Evolutionary conservation across 2,888 invertebrate species (phyloP).

Genomic region (Parnassius smintheus): DNA sequence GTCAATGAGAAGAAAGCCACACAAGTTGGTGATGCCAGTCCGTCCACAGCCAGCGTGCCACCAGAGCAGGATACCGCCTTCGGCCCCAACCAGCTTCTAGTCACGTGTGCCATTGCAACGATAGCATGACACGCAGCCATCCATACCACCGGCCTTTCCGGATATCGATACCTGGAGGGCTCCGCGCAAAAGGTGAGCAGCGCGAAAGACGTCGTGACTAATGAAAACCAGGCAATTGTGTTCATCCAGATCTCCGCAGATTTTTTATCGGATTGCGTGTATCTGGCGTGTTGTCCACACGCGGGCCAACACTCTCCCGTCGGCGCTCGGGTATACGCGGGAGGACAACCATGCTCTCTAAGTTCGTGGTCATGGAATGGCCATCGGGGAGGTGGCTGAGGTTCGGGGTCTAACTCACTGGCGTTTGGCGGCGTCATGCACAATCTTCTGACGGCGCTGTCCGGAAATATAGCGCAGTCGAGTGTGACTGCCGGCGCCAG

Average conservation of each 20-base stretch:
- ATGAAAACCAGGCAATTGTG: slow-evolving; percentile 88
- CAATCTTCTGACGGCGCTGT: slow-evolving; percentile 84
- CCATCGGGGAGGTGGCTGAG: slow-evolving; percentile 64
- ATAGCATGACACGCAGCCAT: slow-evolving; percentile 93
- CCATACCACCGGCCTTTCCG: slow-evolving; percentile 95
- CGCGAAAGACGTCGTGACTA: slow-evolving; percentile 91
- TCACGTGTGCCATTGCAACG: slow-evolving; percentile 87
- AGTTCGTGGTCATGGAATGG: slow-evolving; percentile 63
- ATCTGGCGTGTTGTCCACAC: slow-evolving; percentile 86
- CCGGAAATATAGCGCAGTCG: slow-evolving; percentile 90
- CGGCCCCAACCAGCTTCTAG: slow-evolving; percentile 83
- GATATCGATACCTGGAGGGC: slow-evolving; percentile 93
- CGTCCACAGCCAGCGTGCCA: slow-evolving; percentile 68
- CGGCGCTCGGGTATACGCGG: slow-evolving; percentile 80
- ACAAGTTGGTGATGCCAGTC: slow-evolving; percentile 81
- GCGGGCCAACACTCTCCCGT: slow-evolving; percentile 83
- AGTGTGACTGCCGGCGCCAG: slow-evolving; percentile 88
- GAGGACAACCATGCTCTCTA: slow-evolving; percentile 77
- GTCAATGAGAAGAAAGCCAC: slow-evolving; percentile 87
- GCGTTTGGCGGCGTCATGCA: slow-evolving; percentile 87
- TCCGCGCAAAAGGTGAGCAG: slow-evolving; percentile 94
- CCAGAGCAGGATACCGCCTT: slow-evolving; percentile 59
- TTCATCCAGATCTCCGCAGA: slow-evolving; percentile 88
- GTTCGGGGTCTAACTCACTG: slow-evolving; percentile 67
- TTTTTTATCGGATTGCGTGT: slow-evolving; percentile 84